These are phyloP conservation scores for Enteromius fasciolatus DNA, from an alignment of 2,797 vertebrate species.

Conservation along the genomic window DNA sequence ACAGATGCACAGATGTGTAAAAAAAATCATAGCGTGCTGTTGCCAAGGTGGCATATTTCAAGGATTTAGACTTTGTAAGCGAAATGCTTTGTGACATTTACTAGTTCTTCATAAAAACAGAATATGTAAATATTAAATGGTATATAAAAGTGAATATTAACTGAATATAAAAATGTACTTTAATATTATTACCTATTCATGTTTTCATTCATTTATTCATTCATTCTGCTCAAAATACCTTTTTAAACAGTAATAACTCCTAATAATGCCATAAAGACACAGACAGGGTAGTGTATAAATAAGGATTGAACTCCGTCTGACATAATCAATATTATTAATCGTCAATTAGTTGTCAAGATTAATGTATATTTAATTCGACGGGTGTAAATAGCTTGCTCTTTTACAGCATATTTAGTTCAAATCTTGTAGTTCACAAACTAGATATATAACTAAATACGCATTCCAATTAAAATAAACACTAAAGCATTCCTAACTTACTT, in stretches of 20 bases:
- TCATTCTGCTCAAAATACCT: neutral
- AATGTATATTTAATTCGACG: neutral
- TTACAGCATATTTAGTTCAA: neutral
- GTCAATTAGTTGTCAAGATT: neutral
- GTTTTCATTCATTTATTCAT: neutral
- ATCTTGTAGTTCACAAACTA: neutral
- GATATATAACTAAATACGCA: neutral
- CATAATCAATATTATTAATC: neutral
- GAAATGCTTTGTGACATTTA: neutral
- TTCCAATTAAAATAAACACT: neutral
- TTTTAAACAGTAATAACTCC: neutral
- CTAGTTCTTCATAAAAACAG: neutral
- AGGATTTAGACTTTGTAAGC: neutral
- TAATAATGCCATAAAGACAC: neutral
- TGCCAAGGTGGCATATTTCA: neutral
- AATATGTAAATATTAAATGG: neutral
- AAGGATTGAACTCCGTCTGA: neutral
- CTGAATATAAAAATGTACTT: neutral
- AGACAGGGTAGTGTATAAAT: neutral
- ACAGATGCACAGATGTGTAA: slow-evolving; percentile 14
- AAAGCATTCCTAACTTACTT: no score
- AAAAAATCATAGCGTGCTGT: neutral
- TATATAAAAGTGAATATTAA: neutral
- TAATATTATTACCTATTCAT: neutral
- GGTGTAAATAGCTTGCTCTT: no score